phyloP scores from a whole-genome alignment of 2,113 vertebrate genomes.

The Benitochromis conjunctus region DNA sequence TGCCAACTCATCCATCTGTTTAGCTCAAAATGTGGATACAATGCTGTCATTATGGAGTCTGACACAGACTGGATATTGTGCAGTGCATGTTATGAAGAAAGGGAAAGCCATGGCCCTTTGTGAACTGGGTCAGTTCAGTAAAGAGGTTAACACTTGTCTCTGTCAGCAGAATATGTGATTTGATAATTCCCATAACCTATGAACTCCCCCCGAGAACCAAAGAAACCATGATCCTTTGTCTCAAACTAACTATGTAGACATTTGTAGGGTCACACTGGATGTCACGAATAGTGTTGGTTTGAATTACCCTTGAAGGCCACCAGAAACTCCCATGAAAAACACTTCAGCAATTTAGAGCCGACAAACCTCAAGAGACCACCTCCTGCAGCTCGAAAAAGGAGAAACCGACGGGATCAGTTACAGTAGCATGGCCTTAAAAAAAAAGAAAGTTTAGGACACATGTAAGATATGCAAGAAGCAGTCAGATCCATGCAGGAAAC shows the following conservation, averaged over 20 bases:
- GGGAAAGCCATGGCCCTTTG: slow-evolving; percentile 17
- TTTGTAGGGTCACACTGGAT: slow-evolving; percentile 32
- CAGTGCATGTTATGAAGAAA: not conserved
- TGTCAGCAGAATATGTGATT: slow-evolving; percentile 55
- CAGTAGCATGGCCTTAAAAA: not conserved
- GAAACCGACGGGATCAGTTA: not conserved
- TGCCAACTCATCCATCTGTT: not conserved
- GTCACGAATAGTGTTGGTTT: slow-evolving; percentile 37
- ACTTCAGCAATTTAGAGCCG: not conserved
- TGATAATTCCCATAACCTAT: slow-evolving; percentile 64
- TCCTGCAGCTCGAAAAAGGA: not conserved
- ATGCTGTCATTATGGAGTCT: slow-evolving; percentile 44
- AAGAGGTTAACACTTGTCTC: slow-evolving; percentile 36
- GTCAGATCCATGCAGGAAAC: not conserved
- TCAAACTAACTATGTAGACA: slow-evolving; percentile 24
- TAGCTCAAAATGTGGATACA: slow-evolving; percentile 25
- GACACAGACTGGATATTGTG: slow-evolving; percentile 56
- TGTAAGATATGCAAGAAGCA: not conserved
- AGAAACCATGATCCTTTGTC: slow-evolving; percentile 32
- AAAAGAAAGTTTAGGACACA: not conserved
- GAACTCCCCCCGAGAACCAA: slow-evolving; percentile 21
- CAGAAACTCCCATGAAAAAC: not conserved
- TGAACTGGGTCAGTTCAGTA: slow-evolving; percentile 47
- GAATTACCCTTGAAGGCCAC: slow-evolving; percentile 34
- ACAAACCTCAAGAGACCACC: slow-evolving; percentile 2